Percentiles rank a stretch among this genome's conserved stretches.
These are phyloP conservation scores for Gymnopithys bicolor DNA, from an alignment of 2,797 vertebrate species.

Conservation along the genomic window DNA sequence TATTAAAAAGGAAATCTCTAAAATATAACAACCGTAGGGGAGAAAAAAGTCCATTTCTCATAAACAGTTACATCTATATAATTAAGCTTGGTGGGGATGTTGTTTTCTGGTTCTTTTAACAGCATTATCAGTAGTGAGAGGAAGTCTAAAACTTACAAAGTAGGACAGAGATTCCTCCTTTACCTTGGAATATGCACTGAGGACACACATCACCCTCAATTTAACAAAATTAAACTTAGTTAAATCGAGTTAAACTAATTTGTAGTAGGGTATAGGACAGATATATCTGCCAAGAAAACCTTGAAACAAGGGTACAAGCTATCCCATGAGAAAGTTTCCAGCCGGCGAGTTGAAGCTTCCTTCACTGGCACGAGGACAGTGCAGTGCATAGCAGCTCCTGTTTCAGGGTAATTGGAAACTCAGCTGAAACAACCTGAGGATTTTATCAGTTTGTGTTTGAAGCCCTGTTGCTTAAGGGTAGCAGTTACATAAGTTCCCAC, in stretches of 20 bases:
- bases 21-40: not conserved
- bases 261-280: not conserved
- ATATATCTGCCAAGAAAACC: not conserved
- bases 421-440: not conserved
- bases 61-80: not conserved
- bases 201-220: not conserved
- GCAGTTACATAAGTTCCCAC: not conserved
- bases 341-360: not conserved
- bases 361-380: not conserved
- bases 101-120: not conserved
- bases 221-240: not conserved
- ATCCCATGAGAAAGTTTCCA: not conserved
- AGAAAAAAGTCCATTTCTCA: not conserved
- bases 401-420: not conserved
- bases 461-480: not conserved
- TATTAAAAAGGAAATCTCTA: not conserved
- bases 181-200: not conserved
- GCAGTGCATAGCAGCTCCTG: fast-evolving
- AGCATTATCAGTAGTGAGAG: not conserved
- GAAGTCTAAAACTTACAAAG: not conserved
- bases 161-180: not conserved
- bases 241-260: not conserved
- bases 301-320: not conserved
- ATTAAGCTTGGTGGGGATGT: not conserved
- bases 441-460: not conserved